Base-by-base conservation (phyloP, 2,888 invertebrate genomes). In the Cyclophora albipunctata region DNA sequence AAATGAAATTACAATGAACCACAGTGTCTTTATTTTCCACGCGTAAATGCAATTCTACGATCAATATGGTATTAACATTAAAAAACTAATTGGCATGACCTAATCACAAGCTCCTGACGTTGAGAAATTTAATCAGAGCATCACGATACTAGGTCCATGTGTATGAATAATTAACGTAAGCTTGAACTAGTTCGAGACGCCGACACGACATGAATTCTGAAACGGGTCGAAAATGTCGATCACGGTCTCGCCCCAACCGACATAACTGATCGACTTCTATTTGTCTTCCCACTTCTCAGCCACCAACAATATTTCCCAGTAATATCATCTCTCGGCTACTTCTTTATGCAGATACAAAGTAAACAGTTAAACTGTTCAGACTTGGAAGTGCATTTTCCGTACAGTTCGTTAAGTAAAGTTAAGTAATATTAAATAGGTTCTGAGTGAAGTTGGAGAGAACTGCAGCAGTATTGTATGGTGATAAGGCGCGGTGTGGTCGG, bases 151-250 rank as follows among this genome's bases (percentile, higher is more conserved):
- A 58, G 54, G 47, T 57, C 54, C 51, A 54, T 46, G 57, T 46
- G 52, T 57, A 63, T 71, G 67, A 71, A 71, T 69, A 67, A 69
- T 71, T 67, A 64, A 65, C 54, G 55, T 55, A 58, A 58, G 65
- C 57, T 60, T 63, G 62, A 66, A 67, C 65, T 69, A 65, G 66
- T 61, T 65, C 59, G 62, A 59, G 58, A 54, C 50, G 51, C 56
- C 58, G 60, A 59, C 57, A 56, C 62, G 59, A 53, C 61, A 62
- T 59, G 59, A 48, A 67, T 62, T 58, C 63, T 56, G 53, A 66
- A 64, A 60, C 58, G 59, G 59, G 57, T 62, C 59, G 58, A 67
- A 69, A 63, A 63, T 53, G 60, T 62, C 60, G 57, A 62, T 63
- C 66, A 67, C 60, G 60, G 54, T 37, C 37, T 37, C 37, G 46